These are phyloP conservation scores for Anticlea derivata DNA, from an alignment of 2,888 invertebrate species.

Conservation along the genomic window DNA sequence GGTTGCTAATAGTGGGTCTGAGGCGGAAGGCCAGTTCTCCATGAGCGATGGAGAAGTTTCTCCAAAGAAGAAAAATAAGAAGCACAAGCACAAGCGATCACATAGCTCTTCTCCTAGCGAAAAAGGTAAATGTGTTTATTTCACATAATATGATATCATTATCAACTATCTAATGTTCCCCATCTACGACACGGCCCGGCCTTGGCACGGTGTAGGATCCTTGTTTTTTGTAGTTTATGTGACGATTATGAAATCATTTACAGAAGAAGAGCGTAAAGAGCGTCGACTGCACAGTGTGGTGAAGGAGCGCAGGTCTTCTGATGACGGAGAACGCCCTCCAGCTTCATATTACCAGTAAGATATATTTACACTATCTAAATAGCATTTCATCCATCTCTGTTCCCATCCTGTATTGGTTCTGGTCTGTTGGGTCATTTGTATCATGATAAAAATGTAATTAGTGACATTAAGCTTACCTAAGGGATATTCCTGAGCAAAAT, in stretches of 20 bases:
- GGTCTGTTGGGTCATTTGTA: conserved; percentile 13
- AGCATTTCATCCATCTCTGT: neutral
- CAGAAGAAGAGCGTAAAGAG: conserved; percentile 53
- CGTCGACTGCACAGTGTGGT: conserved; percentile 73
- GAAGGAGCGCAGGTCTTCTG: conserved; percentile 67
- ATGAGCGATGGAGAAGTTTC: conserved; percentile 71
- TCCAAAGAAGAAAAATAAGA: conserved; percentile 72
- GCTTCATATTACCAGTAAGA: conserved; percentile 77
- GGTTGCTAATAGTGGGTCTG: conserved; percentile 54
- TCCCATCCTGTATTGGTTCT: conserved; percentile 1
- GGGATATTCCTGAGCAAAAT: too few relatives aligned
- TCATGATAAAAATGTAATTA: neutral
- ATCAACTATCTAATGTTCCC: too few relatives aligned
- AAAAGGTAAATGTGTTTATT: conserved; percentile 51
- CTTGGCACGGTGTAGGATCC: too few relatives aligned
- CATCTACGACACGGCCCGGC: too few relatives aligned
- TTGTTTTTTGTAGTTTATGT: neutral
- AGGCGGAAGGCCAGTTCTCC: conserved; percentile 55
- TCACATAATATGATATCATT: too few relatives aligned
- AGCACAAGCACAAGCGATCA: conserved; percentile 69
- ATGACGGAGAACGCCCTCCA: conserved; percentile 61
- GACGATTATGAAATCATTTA: neutral
- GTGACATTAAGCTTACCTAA: too few relatives aligned
- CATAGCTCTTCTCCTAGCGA: conserved; percentile 60
- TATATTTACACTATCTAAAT: neutral